phyloP scores from a whole-genome alignment of 1,140 invertebrate genomes.

The Planococcus citri region DNA sequence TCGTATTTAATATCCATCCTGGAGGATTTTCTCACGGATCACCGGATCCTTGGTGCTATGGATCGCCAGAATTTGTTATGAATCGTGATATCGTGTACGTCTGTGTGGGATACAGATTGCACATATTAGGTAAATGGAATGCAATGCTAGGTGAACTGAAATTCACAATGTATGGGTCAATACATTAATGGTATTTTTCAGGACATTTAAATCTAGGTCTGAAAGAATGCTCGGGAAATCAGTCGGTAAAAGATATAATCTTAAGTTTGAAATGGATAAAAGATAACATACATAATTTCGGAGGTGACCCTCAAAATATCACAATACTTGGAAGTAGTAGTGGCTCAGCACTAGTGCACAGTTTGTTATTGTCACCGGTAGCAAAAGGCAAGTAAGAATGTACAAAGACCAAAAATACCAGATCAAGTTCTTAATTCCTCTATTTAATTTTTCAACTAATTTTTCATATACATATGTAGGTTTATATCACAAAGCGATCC shows the following conservation, averaged over 20 bases:
- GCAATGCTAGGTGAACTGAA: too few species aligned
- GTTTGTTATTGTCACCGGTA: slow-evolving; percentile 47
- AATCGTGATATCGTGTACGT: background rate
- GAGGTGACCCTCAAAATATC: slow-evolving; percentile 55
- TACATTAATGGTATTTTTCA: background rate
- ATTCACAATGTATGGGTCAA: too few species aligned
- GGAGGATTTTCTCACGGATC: background rate
- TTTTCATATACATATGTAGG: background rate
- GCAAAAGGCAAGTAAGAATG: slow-evolving; percentile 37
- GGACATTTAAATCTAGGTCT: slow-evolving; percentile 45
- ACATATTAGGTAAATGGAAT: background rate
- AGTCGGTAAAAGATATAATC: slow-evolving; percentile 62
- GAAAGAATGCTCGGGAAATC: slow-evolving; percentile 51
- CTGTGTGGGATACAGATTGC: background rate
- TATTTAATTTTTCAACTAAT: too few species aligned
- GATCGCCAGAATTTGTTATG: background rate
- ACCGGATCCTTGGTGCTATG: background rate
- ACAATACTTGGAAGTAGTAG: slow-evolving; percentile 57
- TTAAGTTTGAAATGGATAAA: slow-evolving; percentile 56
- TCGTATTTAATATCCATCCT: background rate
- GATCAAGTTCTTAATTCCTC: too few species aligned
- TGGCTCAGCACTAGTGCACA: slow-evolving; percentile 47
- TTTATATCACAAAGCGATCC: background rate
- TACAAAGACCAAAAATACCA: too few species aligned
- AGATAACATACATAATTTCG: slow-evolving; percentile 55